Base-by-base conservation (phyloP, 1,140 invertebrate species). In the Psix sp. region DNA sequence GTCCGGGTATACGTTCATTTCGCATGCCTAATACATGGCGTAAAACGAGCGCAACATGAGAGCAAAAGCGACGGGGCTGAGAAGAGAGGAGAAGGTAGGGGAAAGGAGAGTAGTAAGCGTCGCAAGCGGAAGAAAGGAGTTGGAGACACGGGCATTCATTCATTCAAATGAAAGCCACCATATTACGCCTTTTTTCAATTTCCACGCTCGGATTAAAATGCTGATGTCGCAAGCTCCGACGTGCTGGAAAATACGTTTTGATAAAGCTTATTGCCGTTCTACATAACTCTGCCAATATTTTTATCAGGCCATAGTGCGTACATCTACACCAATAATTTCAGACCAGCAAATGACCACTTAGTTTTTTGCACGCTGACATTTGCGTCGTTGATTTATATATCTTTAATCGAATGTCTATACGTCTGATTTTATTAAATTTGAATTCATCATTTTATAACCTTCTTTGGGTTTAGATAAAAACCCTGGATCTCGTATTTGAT, bases 1-100 rank as follows among this genome's bases (percentile, higher is more conserved):
- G 26, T 72, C 59, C 74, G 76, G 68, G 77, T 21, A 46, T 72
- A 79, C 79, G 81, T 84, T 86, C 83, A 83, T 86, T 83, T 80
- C 78, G 79, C 82, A 82, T 84, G 73, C 78, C 77, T 82, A 83
- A 83, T 79, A 77, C 77, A 49, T 48, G 20, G 57, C 35, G 70
- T 57, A 63, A 76, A 68, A 67, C 51, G 56, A 60, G 48, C 24
- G 42, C 60, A 31, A 67, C 54, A 45, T 51, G 59, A 54, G 40
- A 48, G 56, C 38, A 40, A 68, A 65, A 72, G 29, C 63, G 40
- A 54, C 45, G 18, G 14, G 51, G 33, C 36, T 16, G 17, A 48
- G 31, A n/a, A 18, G 36, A 42, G 15, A 49, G 29, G 46, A 14
- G 7, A 49, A 39, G 45, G 36, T 29, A 38, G 26, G 11, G 16